These are phyloP conservation scores for Phainopepla nitens DNA, from an alignment of 2,113 vertebrate species.

Conservation along the genomic window DNA sequence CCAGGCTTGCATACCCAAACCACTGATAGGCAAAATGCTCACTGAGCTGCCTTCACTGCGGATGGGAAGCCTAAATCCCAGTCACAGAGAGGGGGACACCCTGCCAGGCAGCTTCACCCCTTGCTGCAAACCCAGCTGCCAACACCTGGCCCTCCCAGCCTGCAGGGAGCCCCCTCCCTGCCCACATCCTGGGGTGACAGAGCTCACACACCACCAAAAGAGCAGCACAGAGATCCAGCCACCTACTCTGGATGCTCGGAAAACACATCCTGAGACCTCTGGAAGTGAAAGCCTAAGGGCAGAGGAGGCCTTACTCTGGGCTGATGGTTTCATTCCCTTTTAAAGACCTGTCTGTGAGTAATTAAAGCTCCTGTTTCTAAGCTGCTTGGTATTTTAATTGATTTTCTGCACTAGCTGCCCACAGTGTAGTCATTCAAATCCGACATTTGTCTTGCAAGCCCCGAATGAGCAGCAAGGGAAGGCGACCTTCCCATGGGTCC, in stretches of 20 bases:
- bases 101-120: background rate
- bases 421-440: conserved; percentile 19
- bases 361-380: conserved; percentile 55
- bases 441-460: background rate
- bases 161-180: fast-evolving
- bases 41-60: background rate
- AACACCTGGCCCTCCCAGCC: background rate
- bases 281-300: background rate
- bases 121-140: background rate
- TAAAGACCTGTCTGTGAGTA: conserved; percentile 30
- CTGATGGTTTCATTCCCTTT: background rate
- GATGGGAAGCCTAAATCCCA: background rate
- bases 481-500: background rate
- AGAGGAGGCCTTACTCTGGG: background rate
- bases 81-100: background rate
- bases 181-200: fast-evolving
- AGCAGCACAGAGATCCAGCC: fast-evolving
- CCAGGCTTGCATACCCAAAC: background rate
- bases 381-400: conserved; percentile 61
- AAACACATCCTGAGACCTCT: background rate
- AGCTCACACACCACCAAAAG: fast-evolving
- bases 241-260: background rate
- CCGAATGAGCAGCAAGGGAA: background rate
- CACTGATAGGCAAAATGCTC: background rate
- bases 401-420: conserved; percentile 46